These are phyloP conservation scores for Caenorhabditis sp. DNA, from an alignment of 2,888 invertebrate species.

Conservation along the genomic window DNA sequence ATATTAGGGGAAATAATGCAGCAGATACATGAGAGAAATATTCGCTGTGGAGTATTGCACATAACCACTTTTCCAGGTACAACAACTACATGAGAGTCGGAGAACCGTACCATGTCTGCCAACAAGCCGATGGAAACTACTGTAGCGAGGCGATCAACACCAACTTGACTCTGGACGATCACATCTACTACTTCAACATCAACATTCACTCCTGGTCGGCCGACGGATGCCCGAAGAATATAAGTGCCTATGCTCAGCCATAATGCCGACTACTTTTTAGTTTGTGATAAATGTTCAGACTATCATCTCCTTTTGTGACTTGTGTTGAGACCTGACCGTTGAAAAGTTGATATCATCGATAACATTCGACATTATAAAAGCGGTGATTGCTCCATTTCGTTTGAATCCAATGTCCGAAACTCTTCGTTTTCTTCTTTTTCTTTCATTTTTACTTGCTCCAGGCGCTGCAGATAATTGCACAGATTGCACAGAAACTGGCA, in stretches of 20 bases:
- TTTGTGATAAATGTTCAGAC: neutral
- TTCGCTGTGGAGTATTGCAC: too few species aligned
- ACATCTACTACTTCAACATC: constrained; percentile 14
- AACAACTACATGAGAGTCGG: constrained; percentile 20
- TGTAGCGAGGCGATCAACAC: constrained; percentile 1
- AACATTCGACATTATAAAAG: neutral
- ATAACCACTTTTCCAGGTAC: constrained; percentile 4
- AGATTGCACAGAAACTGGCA: neutral
- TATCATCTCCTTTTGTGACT: neutral
- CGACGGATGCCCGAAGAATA: constrained; percentile 33
- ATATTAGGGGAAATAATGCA: too few species aligned
- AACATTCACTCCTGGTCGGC: constrained; percentile 3
- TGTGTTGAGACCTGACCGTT: neutral
- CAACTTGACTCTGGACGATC: neutral
- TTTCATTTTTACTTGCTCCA: neutral
- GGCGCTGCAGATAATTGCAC: neutral
- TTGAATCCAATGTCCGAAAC: neutral
- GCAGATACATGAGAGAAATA: too few species aligned
- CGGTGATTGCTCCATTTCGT: neutral
- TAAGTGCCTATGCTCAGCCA: constrained; percentile 10
- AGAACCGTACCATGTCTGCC: constrained; percentile 1
- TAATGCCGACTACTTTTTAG: neutral
- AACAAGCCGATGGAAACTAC: constrained; percentile 5
- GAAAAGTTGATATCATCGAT: neutral
- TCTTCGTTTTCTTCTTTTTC: neutral